A percentile compares a stretch with the other conserved stretches of the same genome.
Conservation (phyloP, 2,113 vertebrate species). For the Catharus fuscescens region DNA sequence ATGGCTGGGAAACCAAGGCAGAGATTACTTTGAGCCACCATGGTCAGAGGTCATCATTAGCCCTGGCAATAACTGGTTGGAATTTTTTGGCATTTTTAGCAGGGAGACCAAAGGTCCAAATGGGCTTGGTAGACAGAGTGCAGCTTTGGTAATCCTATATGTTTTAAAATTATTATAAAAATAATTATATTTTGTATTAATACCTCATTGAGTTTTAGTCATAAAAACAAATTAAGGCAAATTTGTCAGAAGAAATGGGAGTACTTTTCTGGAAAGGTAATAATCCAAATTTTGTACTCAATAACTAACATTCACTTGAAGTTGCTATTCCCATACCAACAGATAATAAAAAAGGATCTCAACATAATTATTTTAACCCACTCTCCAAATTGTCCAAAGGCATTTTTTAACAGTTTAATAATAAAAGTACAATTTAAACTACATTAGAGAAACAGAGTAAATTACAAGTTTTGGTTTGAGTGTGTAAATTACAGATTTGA, state of each 20-base stretch:
- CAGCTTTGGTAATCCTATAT: not conserved
- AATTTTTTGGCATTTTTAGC: not conserved
- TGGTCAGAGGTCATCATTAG: not conserved
- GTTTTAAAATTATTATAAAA: not conserved
- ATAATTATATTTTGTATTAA: not conserved
- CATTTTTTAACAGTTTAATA: not conserved
- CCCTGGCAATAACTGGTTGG: not conserved
- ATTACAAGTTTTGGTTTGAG: not conserved
- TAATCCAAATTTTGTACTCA: not conserved
- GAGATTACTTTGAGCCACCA: not conserved
- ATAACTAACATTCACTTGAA: not conserved
- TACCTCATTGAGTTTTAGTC: not conserved
- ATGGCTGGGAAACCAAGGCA: not conserved
- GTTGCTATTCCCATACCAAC: not conserved
- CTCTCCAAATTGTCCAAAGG: not conserved
- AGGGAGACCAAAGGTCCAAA: not conserved
- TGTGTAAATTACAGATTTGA: not conserved
- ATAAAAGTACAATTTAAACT: not conserved
- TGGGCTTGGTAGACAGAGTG: not conserved
- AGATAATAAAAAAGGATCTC: not conserved
- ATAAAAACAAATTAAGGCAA: slow-evolving; percentile 5
- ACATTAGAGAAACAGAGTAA: not conserved
- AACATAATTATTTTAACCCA: not conserved
- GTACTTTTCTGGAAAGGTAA: not conserved
- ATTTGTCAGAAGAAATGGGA: not conserved